Conservation (phyloP, 2,797 vertebrate genomes). For the Falco naumanni region DNA sequence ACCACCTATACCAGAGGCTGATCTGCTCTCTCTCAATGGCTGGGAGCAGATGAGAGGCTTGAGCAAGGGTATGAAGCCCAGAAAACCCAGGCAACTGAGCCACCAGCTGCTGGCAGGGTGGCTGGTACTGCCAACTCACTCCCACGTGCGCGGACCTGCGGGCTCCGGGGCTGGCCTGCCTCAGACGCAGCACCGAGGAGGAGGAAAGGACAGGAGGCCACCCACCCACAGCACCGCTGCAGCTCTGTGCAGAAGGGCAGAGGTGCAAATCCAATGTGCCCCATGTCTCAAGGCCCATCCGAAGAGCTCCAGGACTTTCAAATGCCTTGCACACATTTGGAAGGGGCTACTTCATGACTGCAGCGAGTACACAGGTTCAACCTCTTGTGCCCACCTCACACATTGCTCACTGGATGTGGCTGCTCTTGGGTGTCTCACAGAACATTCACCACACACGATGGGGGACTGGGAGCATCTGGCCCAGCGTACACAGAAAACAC, state of each 20-base stretch:
- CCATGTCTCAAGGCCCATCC: not conserved
- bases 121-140: not conserved
- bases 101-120: not conserved
- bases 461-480: not conserved
- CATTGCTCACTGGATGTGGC: not conserved
- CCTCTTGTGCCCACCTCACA: not conserved
- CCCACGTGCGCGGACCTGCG: rapidly evolving
- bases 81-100: not conserved
- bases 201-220: not conserved
- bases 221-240: not conserved
- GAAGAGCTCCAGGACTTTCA: not conserved
- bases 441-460: rapidly evolving
- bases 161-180: not conserved
- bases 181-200: rapidly evolving
- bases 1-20: not conserved
- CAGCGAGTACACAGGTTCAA: not conserved
- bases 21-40: rapidly evolving
- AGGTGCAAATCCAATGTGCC: not conserved
- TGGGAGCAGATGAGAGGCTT: not conserved
- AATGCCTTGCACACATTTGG: rapidly evolving
- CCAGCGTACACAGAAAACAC: rapidly evolving
- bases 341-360: not conserved
- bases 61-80: not conserved
- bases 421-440: not conserved
- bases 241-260: not conserved